Evolutionary conservation across 2,888 invertebrate genomes (phyloP), one percentile per base, ranked within the genome.

Genomic region (Calephelis perditalis): DNA sequence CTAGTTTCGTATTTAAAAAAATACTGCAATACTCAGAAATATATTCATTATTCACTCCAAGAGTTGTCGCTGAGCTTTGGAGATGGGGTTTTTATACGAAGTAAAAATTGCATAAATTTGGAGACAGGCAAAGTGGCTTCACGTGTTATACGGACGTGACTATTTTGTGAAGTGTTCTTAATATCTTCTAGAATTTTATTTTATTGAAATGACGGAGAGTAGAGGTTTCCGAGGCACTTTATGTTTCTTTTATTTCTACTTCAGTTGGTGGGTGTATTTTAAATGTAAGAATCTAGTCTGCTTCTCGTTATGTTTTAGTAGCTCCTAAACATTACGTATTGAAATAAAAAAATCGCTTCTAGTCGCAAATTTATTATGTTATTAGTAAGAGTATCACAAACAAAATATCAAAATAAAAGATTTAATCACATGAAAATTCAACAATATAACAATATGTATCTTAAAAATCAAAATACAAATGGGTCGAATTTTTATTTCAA

Each of bases 51-150:
- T 58, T 58, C 47, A 46, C 54, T 61, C 15, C 10, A 45, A 56
- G 59, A 57, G 61, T 47, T 63, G 56, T 59, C 55, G 58, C 59
- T 57, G 57, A 12, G 26, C 44, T 45, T 58, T 36, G 56, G 58
- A 60, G 62, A 55, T 45, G 47, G 37, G 40, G 46, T 49, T 61
- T 54, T 61, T 59, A 60, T 55, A 36, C 37, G 40, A 46, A 62
- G 55, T 55, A 59, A 55, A 73, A 80, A 74, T 78, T 83, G 84
- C 80, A 85, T 84, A 84, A 77, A 82, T 84, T 83, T 77, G 75
- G 78, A 77, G 77, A 76, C 74, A 75, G 73, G 78, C 77, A 78
- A 81, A 85, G 84, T 84, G 82, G 74, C 76, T 84, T 85, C 76
- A 75, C 82, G 69, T 86, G 83, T 85, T 73, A 66, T 57, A 47